Conservation (phyloP, 2,888 invertebrate species). For the Agrochola macilenta region DNA sequence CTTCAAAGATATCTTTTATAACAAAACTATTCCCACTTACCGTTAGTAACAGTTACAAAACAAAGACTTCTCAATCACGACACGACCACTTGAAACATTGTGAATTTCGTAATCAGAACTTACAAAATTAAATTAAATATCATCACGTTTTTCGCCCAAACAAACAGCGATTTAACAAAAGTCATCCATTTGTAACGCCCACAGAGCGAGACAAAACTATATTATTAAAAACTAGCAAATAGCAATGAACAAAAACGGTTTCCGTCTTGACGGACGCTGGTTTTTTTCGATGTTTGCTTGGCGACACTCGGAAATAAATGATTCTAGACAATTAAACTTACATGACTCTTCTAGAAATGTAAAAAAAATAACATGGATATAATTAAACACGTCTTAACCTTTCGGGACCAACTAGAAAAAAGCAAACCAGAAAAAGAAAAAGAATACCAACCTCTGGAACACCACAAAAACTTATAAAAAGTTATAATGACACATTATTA, state of each 20-base stretch:
- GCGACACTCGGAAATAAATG: conserved; percentile 39
- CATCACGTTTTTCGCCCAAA: conserved; percentile 48
- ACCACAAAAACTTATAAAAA: not conserved
- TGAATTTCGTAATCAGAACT: conserved; percentile 46
- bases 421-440: not conserved
- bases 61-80: conserved; percentile 47
- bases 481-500: not conserved
- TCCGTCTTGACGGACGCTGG: conserved; percentile 60
- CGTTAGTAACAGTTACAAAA: conserved; percentile 40
- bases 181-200: conserved; percentile 54
- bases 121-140: conserved; percentile 55
- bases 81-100: conserved; percentile 36
- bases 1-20: conserved; percentile 32
- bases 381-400: not conserved
- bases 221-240: conserved; percentile 70
- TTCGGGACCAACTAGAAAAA: not conserved
- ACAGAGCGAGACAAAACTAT: conserved; percentile 69
- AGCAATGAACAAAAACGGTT: conserved; percentile 72
- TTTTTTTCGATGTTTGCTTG: conserved; percentile 41
- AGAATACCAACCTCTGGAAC: not conserved
- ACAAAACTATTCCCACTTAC: conserved; percentile 38
- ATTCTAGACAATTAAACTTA: conserved; percentile 39
- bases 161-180: conserved; percentile 54
- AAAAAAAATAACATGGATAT: not conserved
- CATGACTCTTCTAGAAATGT: conserved; percentile 13